phyloP scores from a whole-genome alignment of 2,113 vertebrate genomes.

The Nycticebus coucang region DNA sequence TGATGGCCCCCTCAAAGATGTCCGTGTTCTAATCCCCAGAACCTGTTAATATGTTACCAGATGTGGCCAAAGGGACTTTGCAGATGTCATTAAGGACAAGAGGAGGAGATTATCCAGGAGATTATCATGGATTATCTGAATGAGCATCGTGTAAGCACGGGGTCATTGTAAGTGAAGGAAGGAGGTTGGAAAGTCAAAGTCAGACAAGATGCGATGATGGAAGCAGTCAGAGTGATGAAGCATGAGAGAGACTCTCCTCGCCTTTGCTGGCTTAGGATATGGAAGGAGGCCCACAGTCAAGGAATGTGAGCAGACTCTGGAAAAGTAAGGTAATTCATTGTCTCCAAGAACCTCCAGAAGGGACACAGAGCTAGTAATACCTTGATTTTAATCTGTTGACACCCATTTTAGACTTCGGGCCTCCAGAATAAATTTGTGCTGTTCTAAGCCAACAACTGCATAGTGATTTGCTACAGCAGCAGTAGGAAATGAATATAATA shows the following conservation, averaged over 20 bases:
- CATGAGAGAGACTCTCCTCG: background rate
- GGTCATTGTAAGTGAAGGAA: background rate
- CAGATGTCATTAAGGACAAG: background rate
- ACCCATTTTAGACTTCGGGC: background rate
- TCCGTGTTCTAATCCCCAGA: background rate
- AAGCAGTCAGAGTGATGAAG: background rate
- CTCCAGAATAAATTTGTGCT: background rate
- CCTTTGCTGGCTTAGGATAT: background rate
- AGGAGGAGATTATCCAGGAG: background rate
- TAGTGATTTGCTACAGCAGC: background rate
- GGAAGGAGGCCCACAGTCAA: background rate
- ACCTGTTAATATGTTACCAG: background rate
- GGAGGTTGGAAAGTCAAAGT: background rate
- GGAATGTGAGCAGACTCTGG: background rate
- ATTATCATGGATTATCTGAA: background rate
- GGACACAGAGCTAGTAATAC: background rate
- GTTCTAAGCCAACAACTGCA: background rate
- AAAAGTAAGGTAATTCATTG: background rate
- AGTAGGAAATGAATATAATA: background rate
- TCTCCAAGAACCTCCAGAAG: background rate
- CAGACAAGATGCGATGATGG: background rate
- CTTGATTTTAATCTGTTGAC: background rate
- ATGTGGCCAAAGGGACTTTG: background rate
- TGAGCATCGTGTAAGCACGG: background rate
- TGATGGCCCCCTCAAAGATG: background rate